Percentiles rank a stretch among this genome's conserved stretches.
phyloP scores from a whole-genome alignment of 2,888 invertebrate species.

The Dasypogon diadema region DNA sequence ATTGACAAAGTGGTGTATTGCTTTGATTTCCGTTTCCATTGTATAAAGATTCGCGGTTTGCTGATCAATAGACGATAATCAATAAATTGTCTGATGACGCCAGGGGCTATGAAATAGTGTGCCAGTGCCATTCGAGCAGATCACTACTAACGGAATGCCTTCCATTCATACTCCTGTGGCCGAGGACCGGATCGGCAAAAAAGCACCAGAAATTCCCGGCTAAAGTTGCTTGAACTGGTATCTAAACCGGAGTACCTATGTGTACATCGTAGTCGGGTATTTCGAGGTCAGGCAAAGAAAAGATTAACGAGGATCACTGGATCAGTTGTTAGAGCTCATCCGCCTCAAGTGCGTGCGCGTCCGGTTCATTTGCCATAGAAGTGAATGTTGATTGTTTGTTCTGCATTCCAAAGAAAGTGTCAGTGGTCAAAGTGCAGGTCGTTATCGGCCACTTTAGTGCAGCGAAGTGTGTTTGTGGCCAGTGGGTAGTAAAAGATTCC shows the following conservation, averaged over 20 bases:
- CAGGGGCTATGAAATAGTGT: not conserved
- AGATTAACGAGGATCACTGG: conserved; percentile 34
- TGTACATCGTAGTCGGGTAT: not conserved
- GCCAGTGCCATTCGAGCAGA: not conserved
- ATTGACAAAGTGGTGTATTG: too few relatives aligned
- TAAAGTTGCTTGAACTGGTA: not conserved
- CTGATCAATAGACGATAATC: conserved; percentile 3
- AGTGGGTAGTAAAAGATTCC: not conserved
- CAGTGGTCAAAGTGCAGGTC: conserved; percentile 34
- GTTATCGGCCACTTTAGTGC: conserved; percentile 22
- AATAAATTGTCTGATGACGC: not conserved
- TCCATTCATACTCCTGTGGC: not conserved
- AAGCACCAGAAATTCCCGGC: not conserved
- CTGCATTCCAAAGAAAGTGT: conserved; percentile 41
- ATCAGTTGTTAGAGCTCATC: conserved; percentile 20
- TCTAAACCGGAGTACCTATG: not conserved
- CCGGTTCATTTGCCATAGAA: conserved; percentile 30
- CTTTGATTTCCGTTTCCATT: not conserved
- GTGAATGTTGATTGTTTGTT: conserved; percentile 7
- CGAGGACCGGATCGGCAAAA: not conserved
- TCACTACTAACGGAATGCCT: conserved; percentile 4
- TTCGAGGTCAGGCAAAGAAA: conserved; percentile 41
- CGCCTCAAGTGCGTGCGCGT: conserved; percentile 32
- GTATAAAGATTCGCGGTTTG: not conserved
- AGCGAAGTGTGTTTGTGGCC: not conserved